A percentile compares a stretch with the other conserved stretches of the same genome.
Conservation (phyloP, 2,888 invertebrate species). For the Stenodema calcarata region DNA sequence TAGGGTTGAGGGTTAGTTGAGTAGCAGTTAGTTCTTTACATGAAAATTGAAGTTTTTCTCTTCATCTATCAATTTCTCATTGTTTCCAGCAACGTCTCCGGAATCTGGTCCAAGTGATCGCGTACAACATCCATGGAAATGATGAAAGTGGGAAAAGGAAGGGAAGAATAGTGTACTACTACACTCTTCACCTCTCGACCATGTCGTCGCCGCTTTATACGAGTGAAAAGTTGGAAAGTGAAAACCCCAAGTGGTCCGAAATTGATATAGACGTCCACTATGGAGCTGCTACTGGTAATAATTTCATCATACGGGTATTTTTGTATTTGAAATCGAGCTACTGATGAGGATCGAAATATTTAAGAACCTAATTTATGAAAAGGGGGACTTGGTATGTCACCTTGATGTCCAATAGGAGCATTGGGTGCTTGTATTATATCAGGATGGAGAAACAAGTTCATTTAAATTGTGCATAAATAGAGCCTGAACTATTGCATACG, state of each 20-base stretch:
- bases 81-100: slow-evolving; percentile 73
- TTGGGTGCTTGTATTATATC: no score
- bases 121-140: slow-evolving; percentile 66
- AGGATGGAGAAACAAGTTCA: no score
- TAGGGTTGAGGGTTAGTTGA: no score
- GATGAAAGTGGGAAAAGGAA: slow-evolving; percentile 63
- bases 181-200: slow-evolving; percentile 79
- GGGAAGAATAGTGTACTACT: slow-evolving; percentile 66
- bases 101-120: slow-evolving; percentile 78
- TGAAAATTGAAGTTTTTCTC: no score
- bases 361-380: no score
- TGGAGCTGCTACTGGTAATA: slow-evolving; percentile 58
- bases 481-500: no score
- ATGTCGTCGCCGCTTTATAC: slow-evolving; percentile 86
- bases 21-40: no score
- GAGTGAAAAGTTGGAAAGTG: slow-evolving; percentile 75
- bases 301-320: not conserved
- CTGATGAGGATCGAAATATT: not conserved
- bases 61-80: slow-evolving; percentile 27
- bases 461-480: no score
- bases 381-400: no score
- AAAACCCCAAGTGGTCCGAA: slow-evolving; percentile 82
- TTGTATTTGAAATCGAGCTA: no score
- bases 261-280: slow-evolving; percentile 65
- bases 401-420: no score